A percentile compares a stretch with the other conserved stretches of the same genome.
Evolutionary conservation across 2,113 vertebrate genomes (phyloP).

Genomic region (Morone saxatilis): DNA sequence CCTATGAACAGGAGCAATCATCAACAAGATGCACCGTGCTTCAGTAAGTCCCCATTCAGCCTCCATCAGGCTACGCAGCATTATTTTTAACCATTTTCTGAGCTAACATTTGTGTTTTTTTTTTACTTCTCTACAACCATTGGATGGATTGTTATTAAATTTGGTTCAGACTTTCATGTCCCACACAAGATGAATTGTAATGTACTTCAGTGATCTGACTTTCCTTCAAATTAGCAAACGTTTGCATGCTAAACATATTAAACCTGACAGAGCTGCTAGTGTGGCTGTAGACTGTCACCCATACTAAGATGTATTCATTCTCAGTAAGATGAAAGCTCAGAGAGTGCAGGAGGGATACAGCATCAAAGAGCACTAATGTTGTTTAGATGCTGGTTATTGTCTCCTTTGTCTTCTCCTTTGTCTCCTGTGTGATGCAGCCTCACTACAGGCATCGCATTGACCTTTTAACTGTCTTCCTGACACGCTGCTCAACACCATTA

Average conservation of each 20-base stretch:
- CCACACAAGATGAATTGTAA: too few species aligned
- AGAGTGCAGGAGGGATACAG: not conserved
- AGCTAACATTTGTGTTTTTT: too few species aligned
- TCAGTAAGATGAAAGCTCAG: not conserved
- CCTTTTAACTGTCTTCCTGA: conserved; percentile 49
- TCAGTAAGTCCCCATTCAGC: not conserved
- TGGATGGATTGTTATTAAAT: too few species aligned
- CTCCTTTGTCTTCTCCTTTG: not conserved
- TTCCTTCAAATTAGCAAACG: too few species aligned
- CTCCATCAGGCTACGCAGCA: too few species aligned
- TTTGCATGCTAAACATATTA: too few species aligned
- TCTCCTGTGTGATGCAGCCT: not conserved
- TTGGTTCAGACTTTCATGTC: too few species aligned
- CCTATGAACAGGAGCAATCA: not conserved
- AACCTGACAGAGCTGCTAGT: too few species aligned
- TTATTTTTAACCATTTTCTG: not conserved
- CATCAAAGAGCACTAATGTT: not conserved
- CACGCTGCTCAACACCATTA: conserved; percentile 15
- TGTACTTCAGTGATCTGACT: too few species aligned
- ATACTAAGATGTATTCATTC: too few species aligned
- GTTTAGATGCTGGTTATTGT: not conserved
- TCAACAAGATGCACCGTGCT: not conserved
- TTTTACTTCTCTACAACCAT: too few species aligned
- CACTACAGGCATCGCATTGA: conserved; percentile 28
- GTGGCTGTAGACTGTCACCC: too few species aligned